Percentiles rank a stretch among this genome's conserved stretches.
These are phyloP conservation scores for Xenops minutus DNA, from an alignment of 2,797 vertebrate species.

Conservation along the genomic window DNA sequence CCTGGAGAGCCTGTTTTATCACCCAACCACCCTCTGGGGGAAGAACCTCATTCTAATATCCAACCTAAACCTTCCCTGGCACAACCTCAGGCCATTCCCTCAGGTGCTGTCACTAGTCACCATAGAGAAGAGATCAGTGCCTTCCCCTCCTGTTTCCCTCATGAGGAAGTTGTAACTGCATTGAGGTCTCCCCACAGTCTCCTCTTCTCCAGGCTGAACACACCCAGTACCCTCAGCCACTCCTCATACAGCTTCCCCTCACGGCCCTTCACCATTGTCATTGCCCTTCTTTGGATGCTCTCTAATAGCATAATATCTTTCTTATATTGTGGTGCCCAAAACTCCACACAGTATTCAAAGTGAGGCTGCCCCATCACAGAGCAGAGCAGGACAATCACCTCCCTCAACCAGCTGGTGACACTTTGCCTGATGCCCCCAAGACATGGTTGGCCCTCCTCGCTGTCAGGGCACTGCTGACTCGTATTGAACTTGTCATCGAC, in stretches of 20 bases:
- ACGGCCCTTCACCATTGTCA: neutral
- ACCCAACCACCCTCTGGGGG: neutral
- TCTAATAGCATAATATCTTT: neutral
- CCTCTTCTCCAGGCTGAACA: neutral
- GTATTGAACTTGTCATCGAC: neutral
- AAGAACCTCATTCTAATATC: neutral
- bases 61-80: neutral
- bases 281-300: neutral
- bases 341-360: neutral
- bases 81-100: neutral
- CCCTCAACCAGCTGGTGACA: fast-evolving
- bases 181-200: neutral
- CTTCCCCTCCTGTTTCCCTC: neutral
- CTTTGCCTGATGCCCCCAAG: neutral
- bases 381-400: neutral
- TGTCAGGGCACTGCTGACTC: neutral
- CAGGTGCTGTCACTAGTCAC: neutral
- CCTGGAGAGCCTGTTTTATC: neutral
- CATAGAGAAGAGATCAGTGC: neutral
- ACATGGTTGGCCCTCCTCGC: neutral
- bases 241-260: neutral
- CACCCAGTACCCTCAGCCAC: neutral
- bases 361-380: neutral
- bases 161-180: neutral
- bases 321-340: neutral